Evolutionary conservation across 2,113 vertebrate species (phyloP), one percentile per base, ranked within the genome.

Genomic region (Numenius arquata): DNA sequence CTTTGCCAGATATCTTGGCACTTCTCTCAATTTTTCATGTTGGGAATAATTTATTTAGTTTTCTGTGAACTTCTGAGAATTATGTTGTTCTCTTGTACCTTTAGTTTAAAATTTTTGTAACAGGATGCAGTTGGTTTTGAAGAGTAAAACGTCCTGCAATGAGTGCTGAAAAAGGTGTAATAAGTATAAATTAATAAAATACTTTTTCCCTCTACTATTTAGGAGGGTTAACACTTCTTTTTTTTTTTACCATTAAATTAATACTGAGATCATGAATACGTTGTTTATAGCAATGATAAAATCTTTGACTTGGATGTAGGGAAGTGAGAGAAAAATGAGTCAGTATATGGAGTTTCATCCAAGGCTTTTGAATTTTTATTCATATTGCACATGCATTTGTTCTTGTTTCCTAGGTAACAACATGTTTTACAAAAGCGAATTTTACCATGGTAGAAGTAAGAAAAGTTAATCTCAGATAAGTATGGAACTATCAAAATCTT

Each of bases 371-470:
- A 90, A 67, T 94, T 94, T 90, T 83, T 88, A 79, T 95, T 89
- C 53, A 0, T 41, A 26, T 79, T 85, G 74, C 65, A 62, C 62
- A 73, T 93, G 66, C 53, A 32, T 88, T 92, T 79, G 34, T 68
- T 82, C 89, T 88, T 83, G 94, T 96, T 96, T 85, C 94, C 88
- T 85, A 89, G 93, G 93, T 73, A 93, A 94, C 82, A 71, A 52
- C 36, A 25, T 85, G 48, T 58, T 93, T 91, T 91, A 47, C 50
- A 85, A 93, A 85, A 82, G 86, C 56, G 65, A 34, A 75, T 91
- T 87, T 87, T 84, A 68, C 29, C 1, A 3, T 27, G 36, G 11
- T 92, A 91, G 55, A 90, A 90, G 15, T 85, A 75, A 80, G 68
- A 76, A 67, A 86, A 85, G 21, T 89, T 91, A 82, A 84, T 74